These are phyloP conservation scores for Cecidostiba fungosa DNA, from an alignment of 2,888 invertebrate species.

Conservation along the genomic window DNA sequence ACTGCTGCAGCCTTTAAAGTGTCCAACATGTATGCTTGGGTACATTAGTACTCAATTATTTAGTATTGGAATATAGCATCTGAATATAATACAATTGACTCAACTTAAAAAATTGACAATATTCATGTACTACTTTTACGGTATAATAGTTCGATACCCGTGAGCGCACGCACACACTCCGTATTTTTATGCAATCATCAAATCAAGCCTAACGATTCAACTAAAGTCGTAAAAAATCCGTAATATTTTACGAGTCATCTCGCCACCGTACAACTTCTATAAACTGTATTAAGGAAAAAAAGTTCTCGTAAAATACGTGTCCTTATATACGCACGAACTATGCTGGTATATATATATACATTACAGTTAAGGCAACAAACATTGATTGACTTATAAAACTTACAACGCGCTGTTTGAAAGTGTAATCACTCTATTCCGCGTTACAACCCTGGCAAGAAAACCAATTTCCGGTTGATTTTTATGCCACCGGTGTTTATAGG, in stretches of 20 bases:
- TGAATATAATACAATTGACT: too few species aligned
- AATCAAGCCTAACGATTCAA: neutral
- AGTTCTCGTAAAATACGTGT: neutral
- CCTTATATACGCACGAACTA: neutral
- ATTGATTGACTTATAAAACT: conserved; percentile 44
- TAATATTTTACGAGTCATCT: neutral
- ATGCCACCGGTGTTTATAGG: conserved; percentile 25
- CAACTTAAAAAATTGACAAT: too few species aligned
- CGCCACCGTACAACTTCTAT: neutral
- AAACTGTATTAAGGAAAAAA: neutral
- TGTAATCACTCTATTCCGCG: conserved; percentile 30
- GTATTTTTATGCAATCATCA: neutral
- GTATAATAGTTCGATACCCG: too few species aligned
- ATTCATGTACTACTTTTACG: too few species aligned
- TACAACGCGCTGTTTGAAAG: conserved; percentile 24
- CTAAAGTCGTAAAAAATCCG: neutral
- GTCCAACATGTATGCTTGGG: too few species aligned
- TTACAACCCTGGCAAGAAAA: conserved; percentile 27
- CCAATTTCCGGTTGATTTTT: conserved; percentile 42
- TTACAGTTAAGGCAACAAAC: conserved; percentile 28
- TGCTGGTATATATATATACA: neutral
- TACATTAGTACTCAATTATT: too few species aligned
- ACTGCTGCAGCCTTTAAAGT: too few species aligned
- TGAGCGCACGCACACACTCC: too few species aligned
- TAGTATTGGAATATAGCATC: too few species aligned